phyloP scores from a whole-genome alignment of 92 coral and sea anemone species.

The Phymanthus crucifer region DNA sequence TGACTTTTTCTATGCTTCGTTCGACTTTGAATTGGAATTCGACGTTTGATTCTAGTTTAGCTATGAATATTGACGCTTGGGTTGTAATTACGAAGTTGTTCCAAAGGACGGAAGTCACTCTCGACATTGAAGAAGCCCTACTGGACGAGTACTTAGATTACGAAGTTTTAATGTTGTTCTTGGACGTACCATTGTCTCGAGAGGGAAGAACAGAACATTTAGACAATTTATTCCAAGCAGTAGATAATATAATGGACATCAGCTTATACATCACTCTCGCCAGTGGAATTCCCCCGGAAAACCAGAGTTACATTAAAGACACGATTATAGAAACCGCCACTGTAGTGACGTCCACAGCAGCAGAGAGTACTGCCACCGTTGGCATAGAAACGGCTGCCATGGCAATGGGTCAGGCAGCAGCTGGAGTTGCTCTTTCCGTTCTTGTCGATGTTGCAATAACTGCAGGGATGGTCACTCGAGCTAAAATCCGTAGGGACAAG shows the following conservation, averaged over 20 bases:
- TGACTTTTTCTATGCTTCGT: conserved; percentile 35
- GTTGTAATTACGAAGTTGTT: conserved; percentile 45
- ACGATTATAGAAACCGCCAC: conserved; percentile 93
- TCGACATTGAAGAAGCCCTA: conserved; percentile 54
- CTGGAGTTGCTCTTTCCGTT: conserved; percentile 93
- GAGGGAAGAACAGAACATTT: conserved; percentile 51
- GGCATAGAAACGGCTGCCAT: conserved; percentile 99
- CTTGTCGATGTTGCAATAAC: conserved; percentile 92
- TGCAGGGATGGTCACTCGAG: conserved; percentile 88
- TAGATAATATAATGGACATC: conserved; percentile 72
- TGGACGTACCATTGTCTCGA: conserved; percentile 53
- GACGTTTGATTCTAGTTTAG: conserved; percentile 12
- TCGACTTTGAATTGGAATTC: conserved; percentile 23
- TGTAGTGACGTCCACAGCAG: conserved; percentile 96
- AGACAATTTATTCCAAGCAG: conserved; percentile 72
- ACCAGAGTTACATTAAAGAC: conserved; percentile 61
- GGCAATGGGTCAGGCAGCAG: conserved; percentile 98
- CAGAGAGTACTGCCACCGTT: conserved; percentile 98
- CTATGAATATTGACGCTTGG: conserved; percentile 59
- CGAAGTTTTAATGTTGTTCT: conserved; percentile 47
- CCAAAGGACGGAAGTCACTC: conserved; percentile 13
- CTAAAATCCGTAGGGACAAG: conserved; percentile 84
- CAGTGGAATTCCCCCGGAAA: conserved; percentile 68
- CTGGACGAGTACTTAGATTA: conserved; percentile 49
- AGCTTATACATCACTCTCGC: conserved; percentile 49